Evolutionary conservation across 2,113 vertebrate species (phyloP), one percentile per base, ranked within the genome.

Genomic region (Etheostoma spectabile): DNA sequence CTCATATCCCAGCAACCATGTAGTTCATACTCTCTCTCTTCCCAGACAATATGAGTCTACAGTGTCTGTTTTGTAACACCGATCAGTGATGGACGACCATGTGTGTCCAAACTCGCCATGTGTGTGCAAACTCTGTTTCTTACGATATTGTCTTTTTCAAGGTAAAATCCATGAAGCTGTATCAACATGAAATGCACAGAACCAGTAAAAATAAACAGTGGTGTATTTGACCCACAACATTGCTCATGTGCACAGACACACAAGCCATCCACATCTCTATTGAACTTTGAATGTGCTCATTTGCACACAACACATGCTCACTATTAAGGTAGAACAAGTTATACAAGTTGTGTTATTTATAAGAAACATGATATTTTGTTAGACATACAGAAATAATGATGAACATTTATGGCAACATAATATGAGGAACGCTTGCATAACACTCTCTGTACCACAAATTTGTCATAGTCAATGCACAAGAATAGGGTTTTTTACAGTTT

Each of bases 61-160:
- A 15, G 48, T 35, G 57, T 49, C 27, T 75, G 55, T 90, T 86
- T 82, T 6, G 15, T 48, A 85, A 84, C 80, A 60, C 18, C 12
- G 21, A 67, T 63, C 30, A 38, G 70, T 83, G 82, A 88, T 77
- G 45, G 68, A 86, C 82, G 87, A 49, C 27, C 60, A 49, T 55
- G 62, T 55, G 64, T 76, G 56, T 80, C 35, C 55, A 49, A 24
- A 35, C n/a, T n/a, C n/a, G n/a, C 27, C 60, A 49, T 55, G 62
- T 55, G 64, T 76, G 56, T 80, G 27, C 55, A 49, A 24, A 35
- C 56, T 22, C 52, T 42, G 42, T 24, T 55, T 72, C 75, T 72
- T 83, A 83, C 13, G 16, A 77, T 80, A 56, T 67, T 65, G 27
- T 72, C 68, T 75, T 38, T 79, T 74, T 74, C 65, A 53, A 82